phyloP scores from a whole-genome alignment of 2,797 vertebrate species.

The Emydoidea blandingii region DNA sequence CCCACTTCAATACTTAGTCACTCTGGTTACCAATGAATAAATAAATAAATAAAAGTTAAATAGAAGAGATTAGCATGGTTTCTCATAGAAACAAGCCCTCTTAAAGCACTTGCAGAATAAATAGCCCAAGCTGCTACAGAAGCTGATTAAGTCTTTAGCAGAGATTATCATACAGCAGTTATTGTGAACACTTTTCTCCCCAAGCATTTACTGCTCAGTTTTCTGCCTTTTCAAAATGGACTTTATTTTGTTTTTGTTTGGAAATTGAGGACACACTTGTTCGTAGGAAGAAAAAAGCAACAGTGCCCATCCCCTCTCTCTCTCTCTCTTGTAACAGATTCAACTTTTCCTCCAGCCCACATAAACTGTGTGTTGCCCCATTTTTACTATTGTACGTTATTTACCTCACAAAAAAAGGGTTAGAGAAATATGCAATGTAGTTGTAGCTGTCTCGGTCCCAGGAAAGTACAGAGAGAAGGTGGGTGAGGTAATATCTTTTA shows the following conservation, averaged over 20 bases:
- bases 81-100: conserved; percentile 41
- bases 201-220: neutral
- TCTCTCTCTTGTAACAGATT: neutral
- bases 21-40: conserved; percentile 63
- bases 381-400: neutral
- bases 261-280: neutral
- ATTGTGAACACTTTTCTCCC: neutral
- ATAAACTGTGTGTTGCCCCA: neutral
- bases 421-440: neutral
- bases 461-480: no score
- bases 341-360: neutral
- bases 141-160: conserved; percentile 48
- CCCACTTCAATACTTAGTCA: conserved; percentile 13
- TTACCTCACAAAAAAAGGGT: neutral
- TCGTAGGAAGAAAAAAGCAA: neutral
- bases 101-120: conserved; percentile 62
- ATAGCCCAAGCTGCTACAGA: conserved; percentile 39
- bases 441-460: no score
- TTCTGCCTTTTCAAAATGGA: neutral
- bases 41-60: conserved; percentile 39
- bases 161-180: conserved; percentile 33
- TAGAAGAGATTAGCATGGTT: conserved; percentile 64
- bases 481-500: no score
- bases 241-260: neutral
- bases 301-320: no score